Evolutionary conservation across 2,113 vertebrate species (phyloP).

Genomic region (Lophochroa leadbeateri): DNA sequence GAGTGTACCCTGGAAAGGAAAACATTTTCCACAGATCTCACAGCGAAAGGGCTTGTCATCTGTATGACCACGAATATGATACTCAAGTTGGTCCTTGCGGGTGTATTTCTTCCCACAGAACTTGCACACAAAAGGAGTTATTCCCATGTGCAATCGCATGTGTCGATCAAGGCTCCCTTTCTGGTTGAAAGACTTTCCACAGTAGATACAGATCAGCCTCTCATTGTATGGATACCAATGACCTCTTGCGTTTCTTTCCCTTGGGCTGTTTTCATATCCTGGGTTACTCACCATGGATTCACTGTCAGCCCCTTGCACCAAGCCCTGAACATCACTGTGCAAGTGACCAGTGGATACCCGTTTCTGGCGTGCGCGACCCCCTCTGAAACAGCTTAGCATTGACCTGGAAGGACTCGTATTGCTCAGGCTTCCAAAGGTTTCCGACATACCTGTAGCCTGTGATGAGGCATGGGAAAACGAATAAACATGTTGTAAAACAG

Average conservation of each 20-base stretch:
- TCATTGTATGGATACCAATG: slow-evolving; percentile 97
- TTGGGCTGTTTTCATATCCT: slow-evolving; percentile 84
- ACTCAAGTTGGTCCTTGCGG: slow-evolving; percentile 97
- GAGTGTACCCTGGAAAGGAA: slow-evolving; percentile 98
- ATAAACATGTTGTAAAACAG: slow-evolving; percentile 89
- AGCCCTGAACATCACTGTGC: slow-evolving; percentile 74
- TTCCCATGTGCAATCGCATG: slow-evolving; percentile 99
- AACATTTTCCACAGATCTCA: slow-evolving; percentile 98
- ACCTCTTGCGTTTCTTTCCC: slow-evolving; percentile 86
- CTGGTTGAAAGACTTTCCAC: slow-evolving; percentile 98
- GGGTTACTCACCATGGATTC: slow-evolving; percentile 75
- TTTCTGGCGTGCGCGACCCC: slow-evolving; percentile 88
- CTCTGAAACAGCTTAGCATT: slow-evolving; percentile 90
- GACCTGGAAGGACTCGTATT: slow-evolving; percentile 92
- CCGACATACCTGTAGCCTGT: slow-evolving; percentile 74
- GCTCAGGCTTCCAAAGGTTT: slow-evolving; percentile 85
- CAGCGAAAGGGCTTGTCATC: slow-evolving; percentile 99
- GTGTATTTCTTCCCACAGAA: slow-evolving; percentile 99
- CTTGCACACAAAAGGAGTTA: slow-evolving; percentile 98
- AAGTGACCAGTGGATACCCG: slow-evolving; percentile 74
- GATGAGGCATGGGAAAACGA: slow-evolving; percentile 83
- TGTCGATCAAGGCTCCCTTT: slow-evolving; percentile 98
- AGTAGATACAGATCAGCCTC: slow-evolving; percentile 97
- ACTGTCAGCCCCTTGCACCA: slow-evolving; percentile 72
- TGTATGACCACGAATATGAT: slow-evolving; percentile 98